Evolutionary conservation across 2,113 vertebrate species (phyloP).

Genomic region (Numenius arquata): DNA sequence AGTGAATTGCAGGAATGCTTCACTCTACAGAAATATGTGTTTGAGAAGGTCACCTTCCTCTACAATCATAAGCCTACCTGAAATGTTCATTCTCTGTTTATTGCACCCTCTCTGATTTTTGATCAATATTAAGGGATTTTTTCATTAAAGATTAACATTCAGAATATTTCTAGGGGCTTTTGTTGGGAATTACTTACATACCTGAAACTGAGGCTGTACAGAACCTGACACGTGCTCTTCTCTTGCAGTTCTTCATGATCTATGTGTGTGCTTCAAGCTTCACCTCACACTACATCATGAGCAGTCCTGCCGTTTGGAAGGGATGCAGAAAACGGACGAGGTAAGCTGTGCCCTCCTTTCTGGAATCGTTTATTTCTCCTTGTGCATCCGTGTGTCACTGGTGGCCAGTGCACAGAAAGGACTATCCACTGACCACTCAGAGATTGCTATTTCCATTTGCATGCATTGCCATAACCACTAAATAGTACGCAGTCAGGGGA

Average conservation of each 20-base stretch:
- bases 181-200: background rate
- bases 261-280: rapidly evolving
- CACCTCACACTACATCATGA: background rate
- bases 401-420: background rate
- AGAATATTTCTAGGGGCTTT: background rate
- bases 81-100: background rate
- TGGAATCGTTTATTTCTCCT: background rate
- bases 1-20: background rate
- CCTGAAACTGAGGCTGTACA: background rate
- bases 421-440: background rate
- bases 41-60: background rate
- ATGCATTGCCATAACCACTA: background rate
- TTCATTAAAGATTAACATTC: background rate
- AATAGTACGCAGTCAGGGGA: background rate
- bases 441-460: background rate
- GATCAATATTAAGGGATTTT: background rate
- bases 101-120: background rate
- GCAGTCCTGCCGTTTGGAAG: background rate
- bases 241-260: background rate
- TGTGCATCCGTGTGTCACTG: background rate
- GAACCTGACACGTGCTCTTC: rapidly evolving
- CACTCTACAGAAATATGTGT: background rate
- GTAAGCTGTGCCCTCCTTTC: background rate
- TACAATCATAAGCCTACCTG: background rate
- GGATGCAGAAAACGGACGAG: background rate